These are phyloP conservation scores for Pristis pectinata DNA, from an alignment of 2,797 vertebrate species.

Conservation along the genomic window DNA sequence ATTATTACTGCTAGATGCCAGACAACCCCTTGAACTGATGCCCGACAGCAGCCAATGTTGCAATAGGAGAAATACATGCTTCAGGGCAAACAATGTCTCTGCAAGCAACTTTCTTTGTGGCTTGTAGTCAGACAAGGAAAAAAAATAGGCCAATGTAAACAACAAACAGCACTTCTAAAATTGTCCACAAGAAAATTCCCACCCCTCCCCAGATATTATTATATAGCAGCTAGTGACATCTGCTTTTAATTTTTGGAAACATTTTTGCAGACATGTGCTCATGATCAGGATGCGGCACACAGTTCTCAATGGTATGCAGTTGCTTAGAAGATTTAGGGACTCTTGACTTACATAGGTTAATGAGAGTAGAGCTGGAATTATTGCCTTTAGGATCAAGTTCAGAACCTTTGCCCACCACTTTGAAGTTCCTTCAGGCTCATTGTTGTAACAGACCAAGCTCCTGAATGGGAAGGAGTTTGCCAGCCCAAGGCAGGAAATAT, in stretches of 20 bases:
- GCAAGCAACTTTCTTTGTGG: too few relatives aligned
- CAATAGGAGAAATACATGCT: too few relatives aligned
- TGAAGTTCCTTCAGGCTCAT: not conserved
- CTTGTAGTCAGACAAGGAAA: too few relatives aligned
- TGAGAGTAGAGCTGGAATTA: not conserved
- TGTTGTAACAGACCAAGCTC: not conserved
- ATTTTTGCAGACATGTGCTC: not conserved
- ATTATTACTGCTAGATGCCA: too few relatives aligned
- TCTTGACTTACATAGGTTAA: not conserved
- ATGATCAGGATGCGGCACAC: not conserved
- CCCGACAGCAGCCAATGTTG: too few relatives aligned
- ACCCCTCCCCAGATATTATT: not conserved
- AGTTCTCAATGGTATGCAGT: not conserved
- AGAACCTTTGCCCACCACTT: not conserved
- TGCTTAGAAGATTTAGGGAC: not conserved
- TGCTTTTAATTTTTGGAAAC: not conserved
- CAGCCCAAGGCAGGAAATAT: not conserved
- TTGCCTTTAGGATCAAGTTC: not conserved
- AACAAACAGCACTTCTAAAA: not conserved
- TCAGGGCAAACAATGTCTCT: too few relatives aligned
- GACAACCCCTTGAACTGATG: too few relatives aligned
- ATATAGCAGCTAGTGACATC: not conserved
- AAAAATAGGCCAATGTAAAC: not conserved
- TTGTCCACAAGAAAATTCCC: not conserved
- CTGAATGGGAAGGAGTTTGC: not conserved